Base-by-base conservation (phyloP, 53 echinoderm and acorn worm species). In the Henricia sp. region DNA sequence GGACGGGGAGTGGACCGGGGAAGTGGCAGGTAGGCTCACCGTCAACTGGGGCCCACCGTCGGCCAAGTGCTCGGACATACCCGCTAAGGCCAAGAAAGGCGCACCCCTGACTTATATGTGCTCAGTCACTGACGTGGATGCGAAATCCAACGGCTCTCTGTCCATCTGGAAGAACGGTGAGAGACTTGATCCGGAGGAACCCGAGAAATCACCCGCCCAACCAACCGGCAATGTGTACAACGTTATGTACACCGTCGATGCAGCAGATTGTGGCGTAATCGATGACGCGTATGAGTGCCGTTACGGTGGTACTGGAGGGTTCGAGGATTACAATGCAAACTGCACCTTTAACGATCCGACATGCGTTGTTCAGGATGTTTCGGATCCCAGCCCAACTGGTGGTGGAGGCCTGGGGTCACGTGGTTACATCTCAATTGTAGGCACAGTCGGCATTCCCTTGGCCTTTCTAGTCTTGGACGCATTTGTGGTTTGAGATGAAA, bases 41-140 rank as follows among this genome's bases (percentile, higher is more conserved):
- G 66, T 66, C 16, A 66, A 34, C 37, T 66, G 66, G 66, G 66
- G 20, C 14, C 30, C 66, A 17, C 66, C 66, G n/a, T 66, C 66
- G 8, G 30, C 66, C 6, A 30, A 66, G 19, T 66, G 66, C 35
- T 14, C 19, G 66, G 33, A 33, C 66, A 34, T 66, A 2, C n/a
- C 66, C 35, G 14, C 6, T 16, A 66, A 66, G 26, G 66, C 33
- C 13, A 66, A 66, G 66, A 66, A 66, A 34, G 66, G 66, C 2
- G 66, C 29, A n/a, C n/a, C 66, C 30, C n/a, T 66, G 1, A n/a
- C 36, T n/a, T 66, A 66, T 19, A 30, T 33, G 35, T 66, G 66
- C 66, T 27, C 33, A 34, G 33, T 35, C 19, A 12, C n/a, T 37
- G 66, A 66, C 33, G 19, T 34, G 32, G 66, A 66, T 5, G 66